Evolutionary conservation across 2,113 vertebrate species (phyloP).

Genomic region (Trinectes maculatus): DNA sequence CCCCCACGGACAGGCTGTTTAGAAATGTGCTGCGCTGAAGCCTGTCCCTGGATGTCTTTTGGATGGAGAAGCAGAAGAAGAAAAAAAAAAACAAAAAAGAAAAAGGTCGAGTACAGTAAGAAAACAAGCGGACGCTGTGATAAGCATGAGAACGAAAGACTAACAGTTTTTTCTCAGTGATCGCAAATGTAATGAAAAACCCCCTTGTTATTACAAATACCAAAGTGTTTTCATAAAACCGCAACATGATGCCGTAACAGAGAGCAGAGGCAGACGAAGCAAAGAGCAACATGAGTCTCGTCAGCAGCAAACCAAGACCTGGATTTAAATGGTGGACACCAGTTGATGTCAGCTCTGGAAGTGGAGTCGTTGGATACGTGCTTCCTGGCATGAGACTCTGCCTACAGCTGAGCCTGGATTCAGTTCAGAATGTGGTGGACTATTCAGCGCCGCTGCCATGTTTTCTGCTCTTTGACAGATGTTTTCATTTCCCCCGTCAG

Average conservation of each 20-base stretch:
- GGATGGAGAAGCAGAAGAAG: conserved; percentile 31
- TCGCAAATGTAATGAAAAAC: conserved; percentile 31
- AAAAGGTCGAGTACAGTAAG: conserved; percentile 41
- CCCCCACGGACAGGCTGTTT: conserved; percentile 75
- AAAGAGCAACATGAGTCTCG: conserved; percentile 3
- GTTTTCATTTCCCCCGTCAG: neutral
- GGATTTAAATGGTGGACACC: conserved; percentile 38
- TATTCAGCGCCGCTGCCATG: conserved; percentile 38
- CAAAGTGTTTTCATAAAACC: conserved; percentile 22
- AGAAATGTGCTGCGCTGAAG: conserved; percentile 68
- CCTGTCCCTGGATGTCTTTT: conserved; percentile 65
- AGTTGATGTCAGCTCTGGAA: conserved; percentile 29
- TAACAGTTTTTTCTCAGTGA: conserved; percentile 8
- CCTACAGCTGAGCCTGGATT: conserved; percentile 56
- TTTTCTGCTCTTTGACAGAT: conserved; percentile 31
- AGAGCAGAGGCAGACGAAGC: too few relatives aligned
- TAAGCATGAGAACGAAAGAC: neutral
- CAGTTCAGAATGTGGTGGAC: conserved; percentile 38
- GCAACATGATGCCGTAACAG: neutral
- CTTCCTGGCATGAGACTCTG: conserved; percentile 46
- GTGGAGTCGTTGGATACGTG: conserved; percentile 37
- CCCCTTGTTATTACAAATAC: conserved; percentile 17
- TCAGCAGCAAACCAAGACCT: conserved; percentile 24
- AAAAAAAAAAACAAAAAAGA: too few relatives aligned
- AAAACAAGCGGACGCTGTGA: conserved; percentile 10